Evolutionary conservation across 2,888 invertebrate species (phyloP).

Genomic region (Agrochola lota): DNA sequence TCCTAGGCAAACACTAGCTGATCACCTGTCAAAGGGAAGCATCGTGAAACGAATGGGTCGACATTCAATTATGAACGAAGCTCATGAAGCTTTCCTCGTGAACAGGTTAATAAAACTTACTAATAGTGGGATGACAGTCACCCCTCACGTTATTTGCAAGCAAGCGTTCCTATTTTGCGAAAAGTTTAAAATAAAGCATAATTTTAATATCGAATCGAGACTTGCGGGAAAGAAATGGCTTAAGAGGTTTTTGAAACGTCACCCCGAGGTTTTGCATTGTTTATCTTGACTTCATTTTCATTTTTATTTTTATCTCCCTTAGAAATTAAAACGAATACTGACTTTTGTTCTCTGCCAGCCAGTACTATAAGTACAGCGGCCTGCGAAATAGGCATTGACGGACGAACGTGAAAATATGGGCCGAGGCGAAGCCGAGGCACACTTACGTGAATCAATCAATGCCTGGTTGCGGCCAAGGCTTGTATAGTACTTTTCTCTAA

Average conservation of each 20-base stretch:
- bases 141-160: constrained; percentile 32
- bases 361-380: background rate
- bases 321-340: background rate
- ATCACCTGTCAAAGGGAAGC: constrained; percentile 23
- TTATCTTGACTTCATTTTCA: background rate
- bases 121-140: constrained; percentile 12
- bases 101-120: constrained; percentile 15
- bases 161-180: constrained; percentile 43
- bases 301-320: background rate
- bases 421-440: background rate
- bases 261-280: constrained; percentile 30
- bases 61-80: constrained; percentile 31
- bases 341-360: constrained; percentile 1
- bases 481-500: background rate
- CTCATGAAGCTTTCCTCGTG: constrained; percentile 24
- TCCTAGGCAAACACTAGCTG: constrained; percentile 33
- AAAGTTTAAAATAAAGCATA: constrained; percentile 34
- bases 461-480: background rate
- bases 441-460: background rate
- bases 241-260: constrained; percentile 39
- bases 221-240: constrained; percentile 46
- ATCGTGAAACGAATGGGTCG: constrained; percentile 29
- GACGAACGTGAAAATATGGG: background rate
- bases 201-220: constrained; percentile 31
- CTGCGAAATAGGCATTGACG: background rate